These are phyloP conservation scores for Rotaria magnacalcarata DNA, from an alignment of 2,888 invertebrate genomes.

Conservation along the genomic window DNA sequence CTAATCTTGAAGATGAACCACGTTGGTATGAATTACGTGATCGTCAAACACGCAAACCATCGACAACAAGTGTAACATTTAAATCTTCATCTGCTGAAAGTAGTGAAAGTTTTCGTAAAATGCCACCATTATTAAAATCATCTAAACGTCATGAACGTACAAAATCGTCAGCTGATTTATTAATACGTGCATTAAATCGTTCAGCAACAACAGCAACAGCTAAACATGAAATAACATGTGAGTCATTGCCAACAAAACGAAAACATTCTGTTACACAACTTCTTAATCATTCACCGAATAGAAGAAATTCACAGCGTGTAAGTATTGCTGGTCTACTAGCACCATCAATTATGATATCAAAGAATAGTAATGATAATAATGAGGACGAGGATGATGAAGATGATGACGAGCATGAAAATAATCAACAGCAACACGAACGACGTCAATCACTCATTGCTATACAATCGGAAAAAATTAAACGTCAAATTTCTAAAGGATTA, in stretches of 20 bases:
- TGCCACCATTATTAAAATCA: not conserved
- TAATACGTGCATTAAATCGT: constrained; percentile 11
- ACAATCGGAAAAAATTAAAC: constrained; percentile 9
- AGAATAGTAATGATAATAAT: not conserved
- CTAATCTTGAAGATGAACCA: constrained; percentile 78
- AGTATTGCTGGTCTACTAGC: not conserved
- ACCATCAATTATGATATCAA: not conserved
- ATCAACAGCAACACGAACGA: not conserved
- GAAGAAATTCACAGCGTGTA: not conserved
- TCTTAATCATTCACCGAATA: not conserved
- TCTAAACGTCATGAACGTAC: not conserved
- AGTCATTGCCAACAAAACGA: not conserved
- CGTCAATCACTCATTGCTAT: not conserved
- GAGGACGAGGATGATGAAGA: not conserved
- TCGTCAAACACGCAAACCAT: constrained; percentile 41
- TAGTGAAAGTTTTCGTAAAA: constrained; percentile 39
- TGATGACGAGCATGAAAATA: not conserved
- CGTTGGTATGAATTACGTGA: constrained; percentile 69
- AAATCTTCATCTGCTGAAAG: constrained; percentile 45
- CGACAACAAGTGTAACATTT: constrained; percentile 45
- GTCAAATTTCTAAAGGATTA: not conserved
- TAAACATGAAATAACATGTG: not conserved
- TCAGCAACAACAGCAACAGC: not conserved
- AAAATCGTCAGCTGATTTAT: not conserved
- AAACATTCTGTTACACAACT: not conserved